Evolutionary conservation across 2,113 vertebrate species (phyloP).

Genomic region (Colaptes auratus): DNA sequence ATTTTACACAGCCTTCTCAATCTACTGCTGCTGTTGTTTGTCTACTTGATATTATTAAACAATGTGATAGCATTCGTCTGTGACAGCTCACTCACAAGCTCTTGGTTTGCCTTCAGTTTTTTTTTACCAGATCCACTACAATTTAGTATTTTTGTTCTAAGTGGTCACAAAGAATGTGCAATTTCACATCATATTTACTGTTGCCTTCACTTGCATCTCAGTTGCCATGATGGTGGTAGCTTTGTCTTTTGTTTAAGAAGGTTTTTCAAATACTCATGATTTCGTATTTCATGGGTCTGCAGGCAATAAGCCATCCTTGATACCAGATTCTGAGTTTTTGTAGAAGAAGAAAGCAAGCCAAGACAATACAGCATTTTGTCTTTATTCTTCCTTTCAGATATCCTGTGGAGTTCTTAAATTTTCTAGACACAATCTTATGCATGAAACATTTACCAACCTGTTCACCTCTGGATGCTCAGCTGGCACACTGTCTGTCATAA

Average conservation of each 20-base stretch:
- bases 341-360: not conserved
- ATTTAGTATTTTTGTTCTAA: not conserved
- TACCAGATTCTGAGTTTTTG: not conserved
- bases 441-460: not conserved
- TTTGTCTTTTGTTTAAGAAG: not conserved
- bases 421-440: not conserved
- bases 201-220: not conserved
- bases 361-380: not conserved
- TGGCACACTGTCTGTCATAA: not conserved
- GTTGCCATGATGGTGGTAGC: not conserved
- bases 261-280: not conserved
- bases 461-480: not conserved
- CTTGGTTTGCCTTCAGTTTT: not conserved
- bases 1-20: not conserved
- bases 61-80: not conserved
- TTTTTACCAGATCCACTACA: not conserved
- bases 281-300: not conserved
- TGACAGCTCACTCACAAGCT: not conserved
- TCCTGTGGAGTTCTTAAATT: not conserved
- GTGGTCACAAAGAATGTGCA: not conserved
- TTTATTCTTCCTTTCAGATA: not conserved
- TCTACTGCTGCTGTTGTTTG: not conserved
- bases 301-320: not conserved
- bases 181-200: not conserved
- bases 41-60: not conserved